Evolutionary conservation across 2,113 vertebrate genomes (phyloP).

Genomic region (Toxotes chatareus): DNA sequence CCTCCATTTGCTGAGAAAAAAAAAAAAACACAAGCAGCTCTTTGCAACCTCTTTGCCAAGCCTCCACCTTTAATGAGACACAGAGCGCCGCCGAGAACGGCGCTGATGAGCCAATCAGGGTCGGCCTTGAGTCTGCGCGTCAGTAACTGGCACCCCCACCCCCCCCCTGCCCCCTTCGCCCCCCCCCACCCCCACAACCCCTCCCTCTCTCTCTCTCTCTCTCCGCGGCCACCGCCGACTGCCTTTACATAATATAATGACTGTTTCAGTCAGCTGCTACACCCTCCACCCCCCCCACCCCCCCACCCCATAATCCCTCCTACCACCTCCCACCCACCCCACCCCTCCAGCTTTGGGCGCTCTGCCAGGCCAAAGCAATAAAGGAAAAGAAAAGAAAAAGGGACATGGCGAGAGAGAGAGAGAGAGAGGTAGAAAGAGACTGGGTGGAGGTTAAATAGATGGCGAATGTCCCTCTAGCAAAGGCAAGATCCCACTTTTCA

Average conservation of each 20-base stretch:
- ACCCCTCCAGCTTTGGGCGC: conserved; percentile 67
- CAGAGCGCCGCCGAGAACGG: conserved; percentile 68
- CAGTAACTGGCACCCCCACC: conserved; percentile 61
- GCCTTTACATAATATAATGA: conserved; percentile 82
- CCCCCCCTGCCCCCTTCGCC: background rate
- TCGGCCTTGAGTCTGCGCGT: conserved; percentile 50
- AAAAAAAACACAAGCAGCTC: conserved; percentile 49
- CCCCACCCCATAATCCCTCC: conserved; percentile 45
- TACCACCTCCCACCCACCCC: conserved; percentile 53
- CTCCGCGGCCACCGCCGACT: conserved; percentile 36
- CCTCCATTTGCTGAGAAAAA: conserved; percentile 71
- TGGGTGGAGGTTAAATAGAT: conserved; percentile 13
- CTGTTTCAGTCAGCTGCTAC: conserved; percentile 76
- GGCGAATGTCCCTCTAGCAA: conserved; percentile 5
- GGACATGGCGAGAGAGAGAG: conserved; percentile 12
- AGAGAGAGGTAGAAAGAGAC: conserved; percentile 25
- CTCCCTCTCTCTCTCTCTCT: conserved; percentile 9
- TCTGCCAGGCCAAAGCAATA: conserved; percentile 74
- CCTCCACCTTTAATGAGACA: conserved; percentile 73
- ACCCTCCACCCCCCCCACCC: conserved; percentile 4
- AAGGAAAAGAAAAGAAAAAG: conserved; percentile 66
- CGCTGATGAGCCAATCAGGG: conserved; percentile 76
- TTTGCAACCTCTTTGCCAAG: conserved; percentile 56
- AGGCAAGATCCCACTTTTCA: conserved; percentile 10
- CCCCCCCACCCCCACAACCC: conserved; percentile 32